Base-by-base conservation (phyloP, 2,113 vertebrate genomes). In the Ammodytes dubius region DNA sequence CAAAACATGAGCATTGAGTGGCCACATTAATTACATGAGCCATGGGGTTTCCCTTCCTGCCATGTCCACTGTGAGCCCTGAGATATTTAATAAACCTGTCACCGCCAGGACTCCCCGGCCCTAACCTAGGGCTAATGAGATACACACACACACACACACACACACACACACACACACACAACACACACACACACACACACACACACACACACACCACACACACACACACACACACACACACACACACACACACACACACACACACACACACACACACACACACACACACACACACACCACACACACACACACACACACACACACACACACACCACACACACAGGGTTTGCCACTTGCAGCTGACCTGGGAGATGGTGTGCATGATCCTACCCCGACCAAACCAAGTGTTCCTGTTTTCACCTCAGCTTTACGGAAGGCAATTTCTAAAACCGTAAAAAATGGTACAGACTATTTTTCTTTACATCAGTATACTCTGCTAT, bases 61-160 rank as follows among this genome's bases (percentile, higher is more conserved):
- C 78, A 85, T 85, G 83, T 88, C 84, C 84, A 85, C 89, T 83
- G 83, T 87, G 84, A 75, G 72, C 79, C 69, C 68, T 71, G 85
- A 79, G 86, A 91, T 92, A 93, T 94, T 93, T 94, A 94, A 94
- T 93, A 93, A 94, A 93, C 83, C 89, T 91, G 92, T 93, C 93
- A 94, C 76, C 60, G 27, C 66, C 72, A 85, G 82, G 87, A 88
- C 89, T 82, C 80, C 82, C 27, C 85, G 45, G 79, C 77, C 87
- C 84, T 87, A 83, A 92, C 86, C 86, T 50, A 47, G 70, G 73
- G 70, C 87, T 91, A 89, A 92, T 91, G 83, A 92, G 78, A 92
- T 80, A 86, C 87, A 27, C 27, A 27, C 27, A 27, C 85, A 82
- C 45, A 68, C 27, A 27, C 27, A 27, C 27, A 27, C 27, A 27